These are phyloP conservation scores for Isurus oxyrinchus DNA, from an alignment of 2,113 vertebrate species.

Conservation along the genomic window DNA sequence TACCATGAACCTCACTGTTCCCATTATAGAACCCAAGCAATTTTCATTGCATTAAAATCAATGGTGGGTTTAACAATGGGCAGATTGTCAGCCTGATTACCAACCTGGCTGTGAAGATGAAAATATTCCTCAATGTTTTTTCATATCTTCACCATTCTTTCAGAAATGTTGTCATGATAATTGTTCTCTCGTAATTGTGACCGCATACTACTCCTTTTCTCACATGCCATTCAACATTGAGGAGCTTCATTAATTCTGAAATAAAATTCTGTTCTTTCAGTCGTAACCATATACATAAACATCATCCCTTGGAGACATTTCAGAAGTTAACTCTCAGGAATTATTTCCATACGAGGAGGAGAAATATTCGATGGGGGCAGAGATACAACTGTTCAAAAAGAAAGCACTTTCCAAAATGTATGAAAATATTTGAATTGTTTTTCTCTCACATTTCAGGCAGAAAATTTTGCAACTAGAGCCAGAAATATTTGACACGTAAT, in stretches of 20 bases:
- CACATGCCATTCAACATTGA: neutral
- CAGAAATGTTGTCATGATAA: neutral
- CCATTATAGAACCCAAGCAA: neutral
- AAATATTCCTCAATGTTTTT: neutral
- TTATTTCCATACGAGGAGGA: constrained; percentile 6
- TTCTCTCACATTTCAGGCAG: neutral
- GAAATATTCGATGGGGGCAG: neutral
- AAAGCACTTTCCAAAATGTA: neutral
- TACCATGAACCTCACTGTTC: too few species aligned
- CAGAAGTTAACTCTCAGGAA: constrained; percentile 4
- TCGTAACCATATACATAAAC: neutral
- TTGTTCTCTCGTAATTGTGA: neutral
- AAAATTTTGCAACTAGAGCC: neutral
- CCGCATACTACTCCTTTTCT: neutral
- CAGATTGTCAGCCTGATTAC: neutral
- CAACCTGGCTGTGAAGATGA: neutral
- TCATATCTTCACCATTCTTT: neutral
- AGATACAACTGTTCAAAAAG: neutral
- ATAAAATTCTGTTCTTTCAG: constrained; percentile 24
- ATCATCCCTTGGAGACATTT: constrained; percentile 14
- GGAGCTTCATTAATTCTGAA: neutral
- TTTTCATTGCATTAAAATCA: neutral
- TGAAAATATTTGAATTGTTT: neutral
- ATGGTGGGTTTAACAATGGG: neutral
- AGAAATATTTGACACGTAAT: neutral